Evolutionary conservation across 2,797 vertebrate genomes (phyloP), one percentile per base, ranked within the genome.

Genomic region (Sciurus vulgaris): DNA sequence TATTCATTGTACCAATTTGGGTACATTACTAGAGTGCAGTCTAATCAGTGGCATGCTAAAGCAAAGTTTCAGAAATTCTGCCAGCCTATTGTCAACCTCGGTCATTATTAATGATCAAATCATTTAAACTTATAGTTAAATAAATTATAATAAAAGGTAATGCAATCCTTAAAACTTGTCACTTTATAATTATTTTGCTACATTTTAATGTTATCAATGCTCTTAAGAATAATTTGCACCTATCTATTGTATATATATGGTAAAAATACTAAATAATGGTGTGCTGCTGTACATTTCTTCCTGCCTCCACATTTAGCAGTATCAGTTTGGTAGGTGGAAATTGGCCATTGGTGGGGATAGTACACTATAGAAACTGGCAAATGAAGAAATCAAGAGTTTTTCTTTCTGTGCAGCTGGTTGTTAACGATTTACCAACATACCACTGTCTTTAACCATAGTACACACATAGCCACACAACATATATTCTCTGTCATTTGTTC

Each of bases 81-180:
- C 20, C 63, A 74, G 56, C 24, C 24, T 83, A 35, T 91, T 95
- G 56, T 94, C 86, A 79, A 96, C 69, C 44, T 84, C 5, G 69
- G 30, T 90, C 28, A 51, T 93, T 93, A 72, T 89, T 95, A 93
- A 76, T 59, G 63, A 92, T 76, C n/a, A 93, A 88, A 70, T 79
- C 38, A 69, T 18, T 24, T 74, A 88, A 87, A 56, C 18, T 86
- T 63, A 61, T 12, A 91, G 59, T 94, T 94, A 89, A 95, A 61
- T 61, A 76, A 93, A 41, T 84, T 54, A 51, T 89, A 79, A 77
- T 76, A 61, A 82, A 93, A 92, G n/a, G 20, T 44, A 54, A 33
- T 51, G 35, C 24, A 47, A 41, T 90, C 56, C 18, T 89, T 7
- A 93, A 91, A 96, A 91, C 10, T 28, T 38, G 79, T 49, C 49